Conservation (phyloP, 2,888 invertebrate genomes). For the Oscheius sp. region DNA sequence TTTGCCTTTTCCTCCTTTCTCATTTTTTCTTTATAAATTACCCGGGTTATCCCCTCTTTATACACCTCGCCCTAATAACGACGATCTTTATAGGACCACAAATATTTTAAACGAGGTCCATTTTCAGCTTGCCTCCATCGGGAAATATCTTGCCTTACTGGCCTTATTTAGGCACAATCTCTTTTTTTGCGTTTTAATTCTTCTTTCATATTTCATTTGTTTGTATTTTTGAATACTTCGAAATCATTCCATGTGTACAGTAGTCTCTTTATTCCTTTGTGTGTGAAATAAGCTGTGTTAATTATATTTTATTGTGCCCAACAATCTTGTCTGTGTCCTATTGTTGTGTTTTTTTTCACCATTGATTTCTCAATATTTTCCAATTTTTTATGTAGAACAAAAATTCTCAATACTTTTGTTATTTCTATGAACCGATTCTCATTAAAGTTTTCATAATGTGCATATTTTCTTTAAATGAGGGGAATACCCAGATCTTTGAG, state of each 20-base stretch:
- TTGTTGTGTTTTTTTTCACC: slow-evolving; percentile 8
- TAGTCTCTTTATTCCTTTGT: neutral
- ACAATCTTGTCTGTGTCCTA: neutral
- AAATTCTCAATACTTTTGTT: slow-evolving; percentile 9
- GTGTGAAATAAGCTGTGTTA: neutral
- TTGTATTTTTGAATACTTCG: slow-evolving; percentile 4
- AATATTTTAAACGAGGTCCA: neutral
- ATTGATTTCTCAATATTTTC: slow-evolving; percentile 5
- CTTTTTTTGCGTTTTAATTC: neutral
- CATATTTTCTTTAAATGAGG: neutral
- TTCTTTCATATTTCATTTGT: no score
- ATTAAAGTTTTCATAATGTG: slow-evolving; percentile 27
- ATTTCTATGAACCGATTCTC: slow-evolving; percentile 36
- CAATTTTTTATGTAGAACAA: slow-evolving; percentile 8
- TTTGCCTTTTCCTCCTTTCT: neutral
- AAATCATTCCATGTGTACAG: slow-evolving; percentile 35
- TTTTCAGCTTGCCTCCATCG: slow-evolving; percentile 16
- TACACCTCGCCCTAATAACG: slow-evolving; percentile 32
- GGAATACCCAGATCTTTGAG: no score
- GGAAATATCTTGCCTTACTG: slow-evolving; percentile 27
- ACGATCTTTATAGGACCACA: slow-evolving; percentile 2
- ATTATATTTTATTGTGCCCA: neutral
- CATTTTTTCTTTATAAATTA: neutral
- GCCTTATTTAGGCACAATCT: slow-evolving; percentile 15
- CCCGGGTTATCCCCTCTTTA: slow-evolving; percentile 18